phyloP scores from a whole-genome alignment of 1,140 invertebrate genomes.

The Globodera ellingtonae region DNA sequence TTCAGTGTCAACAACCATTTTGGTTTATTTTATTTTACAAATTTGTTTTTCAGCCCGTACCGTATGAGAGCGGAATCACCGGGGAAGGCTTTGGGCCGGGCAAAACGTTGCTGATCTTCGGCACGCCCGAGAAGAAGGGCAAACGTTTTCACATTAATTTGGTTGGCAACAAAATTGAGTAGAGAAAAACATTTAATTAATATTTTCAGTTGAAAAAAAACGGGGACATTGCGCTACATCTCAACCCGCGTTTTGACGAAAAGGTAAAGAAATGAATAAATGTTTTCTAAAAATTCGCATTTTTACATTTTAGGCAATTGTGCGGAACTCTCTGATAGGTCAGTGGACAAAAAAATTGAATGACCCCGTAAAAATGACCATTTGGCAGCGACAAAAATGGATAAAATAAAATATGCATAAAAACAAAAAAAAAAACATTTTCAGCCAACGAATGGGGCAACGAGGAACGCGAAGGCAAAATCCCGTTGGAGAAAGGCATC shows the following conservation, averaged over 20 bases:
- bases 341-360: background rate
- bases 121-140: constrained; percentile 63
- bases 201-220: constrained; percentile 59
- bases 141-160: constrained; percentile 63
- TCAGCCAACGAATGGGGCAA: constrained; percentile 57
- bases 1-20: background rate
- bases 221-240: constrained; percentile 63
- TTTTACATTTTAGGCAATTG: constrained; percentile 48
- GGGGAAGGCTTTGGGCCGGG: constrained; percentile 59
- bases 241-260: constrained; percentile 63
- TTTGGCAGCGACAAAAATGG: constrained; percentile 2
- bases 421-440: background rate
- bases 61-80: constrained; percentile 59
- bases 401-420: background rate
- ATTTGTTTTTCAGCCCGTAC: constrained; percentile 51
- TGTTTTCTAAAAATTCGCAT: background rate
- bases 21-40: no score
- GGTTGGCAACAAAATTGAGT: background rate
- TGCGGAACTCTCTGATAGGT: constrained; percentile 56
- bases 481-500: constrained; percentile 57
- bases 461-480: constrained; percentile 63
- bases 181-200: background rate
- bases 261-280: constrained; percentile 42
- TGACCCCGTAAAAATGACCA: no score
- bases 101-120: constrained; percentile 60